A percentile compares a stretch with the other conserved stretches of the same genome.
These are phyloP conservation scores for Corvus cornix DNA, from an alignment of 2,113 vertebrate genomes.

Conservation along the genomic window DNA sequence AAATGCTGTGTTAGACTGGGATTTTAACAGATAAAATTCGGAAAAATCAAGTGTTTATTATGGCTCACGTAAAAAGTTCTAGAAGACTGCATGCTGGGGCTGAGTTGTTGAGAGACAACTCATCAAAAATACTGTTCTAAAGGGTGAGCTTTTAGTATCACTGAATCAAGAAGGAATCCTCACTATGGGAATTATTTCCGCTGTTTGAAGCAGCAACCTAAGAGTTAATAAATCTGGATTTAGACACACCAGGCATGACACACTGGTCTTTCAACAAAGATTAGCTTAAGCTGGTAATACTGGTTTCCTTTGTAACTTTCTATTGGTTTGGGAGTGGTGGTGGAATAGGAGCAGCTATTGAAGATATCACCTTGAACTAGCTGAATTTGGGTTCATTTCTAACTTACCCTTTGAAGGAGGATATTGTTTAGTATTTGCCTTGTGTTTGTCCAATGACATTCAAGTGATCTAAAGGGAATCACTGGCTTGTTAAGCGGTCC, in stretches of 20 bases:
- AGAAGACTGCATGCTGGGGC: not conserved
- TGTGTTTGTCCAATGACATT: not conserved
- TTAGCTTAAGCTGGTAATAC: not conserved
- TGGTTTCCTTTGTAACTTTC: not conserved
- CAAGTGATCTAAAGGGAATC: not conserved
- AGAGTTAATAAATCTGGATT: not conserved
- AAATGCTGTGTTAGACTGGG: slow-evolving; percentile 50
- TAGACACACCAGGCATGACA: not conserved
- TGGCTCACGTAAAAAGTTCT: slow-evolving; percentile 35
- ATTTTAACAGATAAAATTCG: slow-evolving; percentile 52
- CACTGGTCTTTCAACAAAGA: not conserved
- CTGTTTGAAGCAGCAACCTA: not conserved
- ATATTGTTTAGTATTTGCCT: not conserved
- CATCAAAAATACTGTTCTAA: not conserved
- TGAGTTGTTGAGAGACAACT: not conserved
- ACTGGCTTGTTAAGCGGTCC: not conserved
- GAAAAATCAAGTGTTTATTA: slow-evolving; percentile 65
- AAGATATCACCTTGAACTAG: not conserved
- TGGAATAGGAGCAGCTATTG: not conserved
- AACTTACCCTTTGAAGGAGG: not conserved
- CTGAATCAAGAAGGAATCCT: not conserved
- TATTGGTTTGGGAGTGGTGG: not conserved
- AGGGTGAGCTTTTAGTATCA: not conserved
- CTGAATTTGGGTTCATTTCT: not conserved
- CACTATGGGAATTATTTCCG: not conserved